Conservation (phyloP, 2,113 vertebrate genomes). For the Pelvicachromis taeniatus region DNA sequence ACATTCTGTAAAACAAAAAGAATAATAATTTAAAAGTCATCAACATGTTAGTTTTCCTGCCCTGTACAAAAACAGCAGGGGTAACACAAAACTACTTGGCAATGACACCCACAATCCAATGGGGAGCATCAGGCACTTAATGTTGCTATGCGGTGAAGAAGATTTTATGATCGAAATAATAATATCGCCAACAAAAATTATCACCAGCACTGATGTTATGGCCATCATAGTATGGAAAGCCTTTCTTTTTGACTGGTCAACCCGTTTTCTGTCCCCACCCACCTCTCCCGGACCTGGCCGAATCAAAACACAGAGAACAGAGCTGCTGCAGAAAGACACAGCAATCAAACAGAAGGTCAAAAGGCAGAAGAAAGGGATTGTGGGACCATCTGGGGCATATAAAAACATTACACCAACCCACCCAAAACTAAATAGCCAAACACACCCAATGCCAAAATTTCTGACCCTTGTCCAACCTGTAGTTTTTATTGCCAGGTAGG, state of each 20-base stretch:
- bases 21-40: not conserved
- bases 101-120: not conserved
- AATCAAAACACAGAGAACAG: conserved; percentile 12
- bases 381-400: not conserved
- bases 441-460: not conserved
- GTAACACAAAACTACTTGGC: not conserved
- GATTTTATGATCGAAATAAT: accelerated
- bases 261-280: not conserved
- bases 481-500: not conserved
- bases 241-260: conserved; percentile 5
- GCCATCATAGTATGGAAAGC: not conserved
- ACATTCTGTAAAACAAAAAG: not conserved
- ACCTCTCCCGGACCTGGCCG: not conserved
- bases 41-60: not conserved
- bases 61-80: not conserved
- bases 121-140: not conserved
- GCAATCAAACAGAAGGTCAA: not conserved
- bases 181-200: not conserved
- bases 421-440: not conserved
- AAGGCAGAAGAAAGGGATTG: not conserved
- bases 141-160: not conserved
- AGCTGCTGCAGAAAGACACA: not conserved
- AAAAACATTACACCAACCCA: not conserved
- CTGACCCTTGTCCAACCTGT: not conserved
- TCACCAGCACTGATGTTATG: not conserved